Base-by-base conservation (phyloP, 30 jellyfish, hydroid and myxozoan species). In the Aurelia coerulea region DNA sequence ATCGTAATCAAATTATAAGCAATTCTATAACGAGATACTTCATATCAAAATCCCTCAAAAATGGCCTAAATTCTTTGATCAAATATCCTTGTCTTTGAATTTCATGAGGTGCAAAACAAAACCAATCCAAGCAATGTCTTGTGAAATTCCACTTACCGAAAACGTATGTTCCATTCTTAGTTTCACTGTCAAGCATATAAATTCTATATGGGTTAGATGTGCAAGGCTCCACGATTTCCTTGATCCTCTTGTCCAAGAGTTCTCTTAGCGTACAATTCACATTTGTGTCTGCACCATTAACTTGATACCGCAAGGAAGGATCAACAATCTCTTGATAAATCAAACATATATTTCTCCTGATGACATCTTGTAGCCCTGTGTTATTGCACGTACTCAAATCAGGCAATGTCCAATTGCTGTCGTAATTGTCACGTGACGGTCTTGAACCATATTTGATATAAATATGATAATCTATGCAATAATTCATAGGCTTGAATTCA, bases 371-470 rank as follows among this genome's bases (percentile, higher is more conserved):
- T 72, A 81, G 17, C 64, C 64, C 56, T 39, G 37, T 11, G 56
- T 19, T 37, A 16, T 62, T 63, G 65, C 96, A 88, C 11, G 88
- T 16, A 11, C 91, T 56, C 53, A 68, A 34, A 54, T 79, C 88
- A 6, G 96, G 96, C 31, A 88, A 53, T 16, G 88, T 68, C 96
- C 96, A 88, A 5, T 46, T 79, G 4, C 66, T 34, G 42, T 19
- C 62, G n/a, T 54, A 88, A 17, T 71, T 51, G 35, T 68, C 88
- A n/a, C 86, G 91, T 14, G 96, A 46, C 8, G 96, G 91, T 39
- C 96, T 84, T 23, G 16, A 17, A 39, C 58, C 70, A 19, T 58
- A 60, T 50, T 84, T 66, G 17, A 88, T 42, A 56, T 51, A 88
- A 32, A 88, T 68, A 5, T 81, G 54, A 81, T 17, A 81, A 52